phyloP scores from a whole-genome alignment of 2,113 vertebrate genomes.

The Microcebus griseorufus region DNA sequence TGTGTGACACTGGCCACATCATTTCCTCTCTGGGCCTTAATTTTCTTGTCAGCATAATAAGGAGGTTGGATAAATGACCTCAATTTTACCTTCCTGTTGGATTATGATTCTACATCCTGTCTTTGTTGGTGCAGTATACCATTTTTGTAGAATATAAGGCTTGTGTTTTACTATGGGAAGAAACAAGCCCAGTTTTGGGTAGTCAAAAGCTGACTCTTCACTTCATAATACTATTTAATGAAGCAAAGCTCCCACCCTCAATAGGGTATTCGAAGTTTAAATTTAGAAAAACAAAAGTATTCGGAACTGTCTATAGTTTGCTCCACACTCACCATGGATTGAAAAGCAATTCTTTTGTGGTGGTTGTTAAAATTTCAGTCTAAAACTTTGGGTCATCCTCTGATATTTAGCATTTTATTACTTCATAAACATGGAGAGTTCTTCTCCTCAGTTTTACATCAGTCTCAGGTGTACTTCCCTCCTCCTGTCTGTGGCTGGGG shows the following conservation, averaged over 20 bases:
- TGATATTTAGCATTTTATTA: background rate
- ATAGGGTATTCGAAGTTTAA: background rate
- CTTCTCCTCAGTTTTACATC: background rate
- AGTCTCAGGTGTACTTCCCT: background rate
- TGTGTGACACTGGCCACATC: background rate
- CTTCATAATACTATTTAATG: background rate
- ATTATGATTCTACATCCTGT: background rate
- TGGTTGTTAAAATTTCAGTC: background rate
- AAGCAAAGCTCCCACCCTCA: background rate
- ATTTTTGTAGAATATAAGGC: background rate
- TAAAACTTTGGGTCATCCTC: background rate
- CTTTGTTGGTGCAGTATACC: background rate
- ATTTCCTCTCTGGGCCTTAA: background rate
- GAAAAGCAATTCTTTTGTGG: background rate
- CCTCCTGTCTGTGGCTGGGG: background rate
- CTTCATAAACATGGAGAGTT: background rate
- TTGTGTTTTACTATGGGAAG: background rate
- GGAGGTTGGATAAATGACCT: background rate
- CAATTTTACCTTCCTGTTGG: background rate
- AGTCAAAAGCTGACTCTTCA: background rate
- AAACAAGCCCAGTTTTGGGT: background rate
- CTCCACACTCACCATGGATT: background rate
- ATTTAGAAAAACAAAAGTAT: background rate
- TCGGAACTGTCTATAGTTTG: background rate
- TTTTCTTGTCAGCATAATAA: slow-evolving; percentile 35